A percentile compares a stretch with the other conserved stretches of the same genome.
phyloP scores from a whole-genome alignment of 2,113 vertebrate genomes.

The Cyanoramphus novaezelandiae region DNA sequence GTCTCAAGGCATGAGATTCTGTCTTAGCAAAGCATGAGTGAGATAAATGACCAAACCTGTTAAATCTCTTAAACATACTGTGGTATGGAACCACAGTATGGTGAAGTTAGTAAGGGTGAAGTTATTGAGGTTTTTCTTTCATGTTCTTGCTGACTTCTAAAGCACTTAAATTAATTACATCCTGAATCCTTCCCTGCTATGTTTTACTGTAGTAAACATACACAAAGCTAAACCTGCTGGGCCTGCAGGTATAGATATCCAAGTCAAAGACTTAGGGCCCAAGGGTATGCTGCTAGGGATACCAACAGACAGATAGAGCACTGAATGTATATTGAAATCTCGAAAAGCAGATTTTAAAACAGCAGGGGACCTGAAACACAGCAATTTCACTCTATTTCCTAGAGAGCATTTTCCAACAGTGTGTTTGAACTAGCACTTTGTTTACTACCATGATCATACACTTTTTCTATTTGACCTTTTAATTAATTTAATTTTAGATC shows the following conservation, averaged over 20 bases:
- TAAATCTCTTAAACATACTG: background rate
- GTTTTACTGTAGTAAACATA: background rate
- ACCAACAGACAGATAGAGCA: background rate
- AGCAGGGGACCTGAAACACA: background rate
- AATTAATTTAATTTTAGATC: background rate
- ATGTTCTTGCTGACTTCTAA: background rate
- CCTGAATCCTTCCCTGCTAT: background rate
- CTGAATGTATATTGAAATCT: background rate
- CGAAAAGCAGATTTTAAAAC: background rate
- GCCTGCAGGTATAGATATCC: background rate
- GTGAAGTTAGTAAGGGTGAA: background rate
- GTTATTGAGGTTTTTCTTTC: background rate
- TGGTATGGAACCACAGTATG: background rate
- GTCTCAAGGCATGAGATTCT: background rate
- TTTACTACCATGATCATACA: background rate
- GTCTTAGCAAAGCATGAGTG: background rate
- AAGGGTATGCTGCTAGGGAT: background rate
- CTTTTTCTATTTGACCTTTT: background rate
- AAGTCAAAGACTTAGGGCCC: background rate
- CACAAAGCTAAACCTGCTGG: background rate
- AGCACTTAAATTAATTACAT: background rate
- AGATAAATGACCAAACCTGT: background rate
- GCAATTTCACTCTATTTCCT: background rate
- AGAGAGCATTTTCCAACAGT: background rate
- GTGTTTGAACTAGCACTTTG: background rate